A percentile compares a stretch with the other conserved stretches of the same genome.
Conservation (phyloP, 2,113 vertebrate species). For the Phaethornis superciliosus region DNA sequence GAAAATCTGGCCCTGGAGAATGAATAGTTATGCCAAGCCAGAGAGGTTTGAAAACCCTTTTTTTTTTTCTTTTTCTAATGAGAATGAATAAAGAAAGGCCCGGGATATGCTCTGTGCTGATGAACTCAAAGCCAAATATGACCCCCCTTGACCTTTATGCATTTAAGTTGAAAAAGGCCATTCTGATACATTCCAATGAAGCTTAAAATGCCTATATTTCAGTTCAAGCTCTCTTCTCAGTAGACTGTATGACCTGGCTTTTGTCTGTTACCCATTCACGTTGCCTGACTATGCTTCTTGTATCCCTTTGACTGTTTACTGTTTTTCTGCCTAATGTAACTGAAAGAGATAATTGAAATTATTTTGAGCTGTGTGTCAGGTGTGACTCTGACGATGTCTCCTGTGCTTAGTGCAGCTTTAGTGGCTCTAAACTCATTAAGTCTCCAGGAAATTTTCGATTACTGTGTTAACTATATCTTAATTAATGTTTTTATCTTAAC, state of each 20-base stretch:
- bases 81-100: constrained; percentile 59
- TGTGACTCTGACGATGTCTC: constrained; percentile 46
- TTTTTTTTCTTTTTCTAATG: neutral
- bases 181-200: constrained; percentile 72
- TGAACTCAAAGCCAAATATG: constrained; percentile 63
- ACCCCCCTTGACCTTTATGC: constrained; percentile 68
- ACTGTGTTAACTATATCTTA: constrained; percentile 79
- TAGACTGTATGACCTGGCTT: constrained; percentile 49
- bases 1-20: constrained; percentile 44
- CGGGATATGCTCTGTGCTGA: constrained; percentile 59
- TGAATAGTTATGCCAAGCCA: constrained; percentile 57
- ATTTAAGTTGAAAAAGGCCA: constrained; percentile 65
- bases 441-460: constrained; percentile 80
- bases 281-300: constrained; percentile 25
- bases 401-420: constrained; percentile 63
- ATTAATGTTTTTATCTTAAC: constrained; percentile 82
- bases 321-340: constrained; percentile 29
- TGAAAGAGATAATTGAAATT: constrained; percentile 50
- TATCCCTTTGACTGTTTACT: constrained; percentile 38
- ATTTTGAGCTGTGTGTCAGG: constrained; percentile 44
- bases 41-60: constrained; percentile 14
- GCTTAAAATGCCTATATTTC: constrained; percentile 75
- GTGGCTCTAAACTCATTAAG: constrained; percentile 73
- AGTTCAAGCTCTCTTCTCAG: constrained; percentile 60
- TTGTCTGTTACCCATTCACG: constrained; percentile 54